These are phyloP conservation scores for Mesorhabditis sp. DNA, from an alignment of 2,888 invertebrate species.

Conservation along the genomic window DNA sequence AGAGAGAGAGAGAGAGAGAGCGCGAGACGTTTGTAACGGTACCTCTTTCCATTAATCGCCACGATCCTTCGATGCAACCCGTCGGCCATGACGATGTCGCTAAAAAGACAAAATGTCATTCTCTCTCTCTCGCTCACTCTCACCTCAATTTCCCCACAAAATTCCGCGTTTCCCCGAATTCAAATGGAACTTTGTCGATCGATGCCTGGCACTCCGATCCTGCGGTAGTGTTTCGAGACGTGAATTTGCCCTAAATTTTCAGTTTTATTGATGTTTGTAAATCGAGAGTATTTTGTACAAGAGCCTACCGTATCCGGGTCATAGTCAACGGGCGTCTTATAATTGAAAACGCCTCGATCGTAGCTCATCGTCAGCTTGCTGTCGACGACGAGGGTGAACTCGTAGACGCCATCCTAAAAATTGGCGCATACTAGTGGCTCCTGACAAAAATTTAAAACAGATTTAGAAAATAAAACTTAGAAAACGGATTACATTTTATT, in stretches of 20 bases:
- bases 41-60: constrained; percentile 43
- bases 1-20: neutral
- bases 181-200: no score
- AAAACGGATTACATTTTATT: no score
- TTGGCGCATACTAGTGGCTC: no score
- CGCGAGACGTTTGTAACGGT: neutral
- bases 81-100: constrained; percentile 33
- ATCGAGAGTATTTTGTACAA: neutral
- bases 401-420: constrained; percentile 37
- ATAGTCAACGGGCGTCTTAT: constrained; percentile 41
- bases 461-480: no score
- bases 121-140: no score
- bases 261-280: neutral
- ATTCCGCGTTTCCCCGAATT: no score
- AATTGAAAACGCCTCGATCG: constrained; percentile 21
- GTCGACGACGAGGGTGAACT: constrained; percentile 32
- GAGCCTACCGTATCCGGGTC: constrained; percentile 27
- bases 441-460: constrained; percentile 10
- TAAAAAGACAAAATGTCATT: constrained; percentile 9
- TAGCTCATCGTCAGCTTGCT: constrained; percentile 41
- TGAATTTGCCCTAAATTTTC: neutral
- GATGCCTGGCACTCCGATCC: no score
- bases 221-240: no score
- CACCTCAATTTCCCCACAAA: no score
- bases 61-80: constrained; percentile 40